phyloP scores from a whole-genome alignment of 1,140 invertebrate genomes.

The Drosophila pseudoananassae region DNA sequence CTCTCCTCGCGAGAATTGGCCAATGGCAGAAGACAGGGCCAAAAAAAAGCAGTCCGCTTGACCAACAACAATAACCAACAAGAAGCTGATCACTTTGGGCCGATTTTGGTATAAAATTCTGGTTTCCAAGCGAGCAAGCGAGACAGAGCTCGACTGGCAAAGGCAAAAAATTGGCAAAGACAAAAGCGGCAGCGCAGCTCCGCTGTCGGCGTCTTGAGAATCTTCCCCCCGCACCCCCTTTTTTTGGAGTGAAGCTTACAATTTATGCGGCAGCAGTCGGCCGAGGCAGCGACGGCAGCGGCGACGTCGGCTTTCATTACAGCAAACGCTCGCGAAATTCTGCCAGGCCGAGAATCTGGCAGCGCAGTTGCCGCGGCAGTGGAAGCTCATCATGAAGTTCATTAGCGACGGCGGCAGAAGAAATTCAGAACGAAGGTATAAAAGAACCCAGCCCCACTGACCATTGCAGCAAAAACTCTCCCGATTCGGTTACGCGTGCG shows the following conservation, averaged over 20 bases:
- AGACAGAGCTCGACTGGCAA: constrained; percentile 46
- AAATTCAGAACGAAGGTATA: constrained; percentile 79
- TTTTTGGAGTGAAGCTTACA: constrained; percentile 39
- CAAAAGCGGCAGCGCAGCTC: constrained; percentile 55
- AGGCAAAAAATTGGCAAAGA: constrained; percentile 70
- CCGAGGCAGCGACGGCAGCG: constrained; percentile 17
- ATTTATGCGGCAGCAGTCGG: constrained; percentile 53
- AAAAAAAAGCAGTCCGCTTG: constrained; percentile 48
- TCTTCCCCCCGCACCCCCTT: constrained; percentile 26
- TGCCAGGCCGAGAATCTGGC: constrained; percentile 50
- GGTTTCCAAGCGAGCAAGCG: constrained; percentile 46
- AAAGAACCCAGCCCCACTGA: constrained; percentile 65
- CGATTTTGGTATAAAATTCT: constrained; percentile 68
- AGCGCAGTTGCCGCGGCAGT: constrained; percentile 44
- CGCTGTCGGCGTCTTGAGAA: constrained; percentile 59
- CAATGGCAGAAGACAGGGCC: constrained; percentile 70
- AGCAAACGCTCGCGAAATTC: constrained; percentile 53
- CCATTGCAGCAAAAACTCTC: constrained; percentile 68
- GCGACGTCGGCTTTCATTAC: constrained; percentile 42
- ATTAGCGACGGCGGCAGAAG: constrained; percentile 63
- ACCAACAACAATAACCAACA: constrained; percentile 49
- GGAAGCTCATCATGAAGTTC: constrained; percentile 57
- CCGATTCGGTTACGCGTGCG: constrained; percentile 77
- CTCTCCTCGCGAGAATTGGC: constrained; percentile 47
- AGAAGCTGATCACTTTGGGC: constrained; percentile 45